These are phyloP conservation scores for Heptranchias perlo DNA, from an alignment of 2,113 vertebrate genomes.

Conservation along the genomic window DNA sequence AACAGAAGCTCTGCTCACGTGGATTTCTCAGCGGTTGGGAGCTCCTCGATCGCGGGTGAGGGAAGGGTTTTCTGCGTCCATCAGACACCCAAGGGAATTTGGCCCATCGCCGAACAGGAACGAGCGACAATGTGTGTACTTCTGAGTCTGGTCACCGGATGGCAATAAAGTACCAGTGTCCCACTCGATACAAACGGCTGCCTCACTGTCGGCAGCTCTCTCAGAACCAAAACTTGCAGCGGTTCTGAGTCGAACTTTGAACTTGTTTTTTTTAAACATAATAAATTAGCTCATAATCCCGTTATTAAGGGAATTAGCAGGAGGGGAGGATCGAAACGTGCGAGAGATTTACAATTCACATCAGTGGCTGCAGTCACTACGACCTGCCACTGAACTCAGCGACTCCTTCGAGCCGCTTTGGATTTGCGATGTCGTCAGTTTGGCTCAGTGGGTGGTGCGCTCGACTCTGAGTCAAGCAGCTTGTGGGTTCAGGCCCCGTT, in stretches of 20 bases:
- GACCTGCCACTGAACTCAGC: not conserved
- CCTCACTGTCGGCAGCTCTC: not conserved
- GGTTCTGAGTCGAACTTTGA: not conserved
- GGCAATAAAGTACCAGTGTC: not conserved
- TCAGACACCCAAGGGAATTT: too few relatives aligned
- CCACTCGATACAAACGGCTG: not conserved
- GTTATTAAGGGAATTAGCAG: not conserved
- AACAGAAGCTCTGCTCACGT: too few relatives aligned
- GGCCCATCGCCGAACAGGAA: too few relatives aligned
- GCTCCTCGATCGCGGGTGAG: too few relatives aligned
- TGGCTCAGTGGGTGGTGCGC: too few relatives aligned
- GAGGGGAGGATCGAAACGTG: not conserved
- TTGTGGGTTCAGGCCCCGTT: not conserved
- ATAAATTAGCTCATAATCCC: not conserved
- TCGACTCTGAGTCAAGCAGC: too few relatives aligned
- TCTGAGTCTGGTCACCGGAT: too few relatives aligned
- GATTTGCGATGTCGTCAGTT: too few relatives aligned
- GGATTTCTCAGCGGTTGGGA: too few relatives aligned
- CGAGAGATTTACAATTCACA: not conserved
- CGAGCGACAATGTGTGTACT: too few relatives aligned
- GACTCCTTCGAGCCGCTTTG: too few relatives aligned
- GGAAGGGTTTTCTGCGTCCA: too few relatives aligned
- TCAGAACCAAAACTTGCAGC: not conserved
- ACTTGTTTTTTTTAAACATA: not conserved
- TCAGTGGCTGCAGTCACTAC: not conserved